These are phyloP conservation scores for Parotocinclus haroldoi DNA, from an alignment of 2,797 vertebrate species.

Conservation along the genomic window DNA sequence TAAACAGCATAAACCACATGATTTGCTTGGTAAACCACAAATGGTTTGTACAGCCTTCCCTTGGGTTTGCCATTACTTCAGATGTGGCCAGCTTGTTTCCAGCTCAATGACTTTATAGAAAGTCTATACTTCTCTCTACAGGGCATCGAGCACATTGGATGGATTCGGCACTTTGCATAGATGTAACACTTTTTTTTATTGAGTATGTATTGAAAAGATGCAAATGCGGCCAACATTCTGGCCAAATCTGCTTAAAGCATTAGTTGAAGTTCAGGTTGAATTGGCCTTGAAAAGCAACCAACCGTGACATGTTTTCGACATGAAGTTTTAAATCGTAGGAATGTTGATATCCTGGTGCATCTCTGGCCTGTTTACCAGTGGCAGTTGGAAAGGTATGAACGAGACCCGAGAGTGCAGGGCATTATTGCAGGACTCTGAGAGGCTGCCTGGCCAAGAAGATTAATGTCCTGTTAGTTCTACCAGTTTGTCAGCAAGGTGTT, in stretches of 20 bases:
- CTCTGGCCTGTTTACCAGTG: constrained; percentile 12
- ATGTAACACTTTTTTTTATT: background rate
- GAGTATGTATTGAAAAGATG: too few species aligned
- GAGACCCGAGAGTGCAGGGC: constrained; percentile 8
- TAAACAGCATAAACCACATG: constrained; percentile 30
- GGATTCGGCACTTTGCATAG: background rate
- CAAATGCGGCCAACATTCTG: too few species aligned
- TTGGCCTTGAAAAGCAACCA: too few species aligned
- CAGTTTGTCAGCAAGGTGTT: constrained; percentile 58
- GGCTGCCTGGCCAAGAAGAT: constrained; percentile 49
- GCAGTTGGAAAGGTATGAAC: constrained; percentile 5
- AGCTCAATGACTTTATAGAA: constrained; percentile 9
- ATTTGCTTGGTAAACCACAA: constrained; percentile 38
- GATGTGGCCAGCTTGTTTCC: constrained; percentile 36
- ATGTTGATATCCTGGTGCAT: background rate
- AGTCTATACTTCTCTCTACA: constrained; percentile 11
- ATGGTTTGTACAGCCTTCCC: constrained; percentile 40
- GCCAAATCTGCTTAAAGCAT: too few species aligned
- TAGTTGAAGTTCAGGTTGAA: too few species aligned
- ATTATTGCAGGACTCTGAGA: constrained; percentile 20
- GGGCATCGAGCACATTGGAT: background rate
- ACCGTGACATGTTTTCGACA: too few species aligned
- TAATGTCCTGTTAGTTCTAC: constrained; percentile 49
- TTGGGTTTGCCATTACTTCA: constrained; percentile 23
- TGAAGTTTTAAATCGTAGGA: too few species aligned